Base-by-base conservation (phyloP, 2,888 invertebrate species). In the Epicampocera succincta region DNA sequence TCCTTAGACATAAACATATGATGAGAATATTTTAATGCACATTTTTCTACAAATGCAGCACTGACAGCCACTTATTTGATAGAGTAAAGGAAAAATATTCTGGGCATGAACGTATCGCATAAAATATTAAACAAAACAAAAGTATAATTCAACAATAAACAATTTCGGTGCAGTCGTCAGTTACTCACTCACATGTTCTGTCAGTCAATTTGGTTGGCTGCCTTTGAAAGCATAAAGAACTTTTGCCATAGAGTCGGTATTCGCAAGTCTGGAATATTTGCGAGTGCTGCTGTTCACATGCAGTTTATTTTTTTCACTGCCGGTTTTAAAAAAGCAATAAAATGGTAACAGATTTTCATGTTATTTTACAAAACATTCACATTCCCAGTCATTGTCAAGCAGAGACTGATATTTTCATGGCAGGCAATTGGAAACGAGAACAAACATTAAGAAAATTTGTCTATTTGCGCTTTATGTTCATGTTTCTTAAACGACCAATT, bases 401-500 rank as follows among this genome's bases (percentile, higher is more conserved):
- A 29, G 50, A 50, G 15, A 21, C 13, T 40, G 9, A 40, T 4
- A 33, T 11, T 33, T 33, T 8, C n/a, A 50, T 38, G 21, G 29
- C 19, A 48, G 38, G 13, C 56, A 74, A 42, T 5, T 38, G 38
- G 58, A 58, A 15, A 40, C 21, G 60, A 48, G 33, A 21, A 33
- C 9, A 15, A 63, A 71, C 48, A 71, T 78, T 50, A 61, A 38
- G 52, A 50, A 60, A 29, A 63, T 71, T 71, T 77, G 58, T 66
- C 66, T 61, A 66, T 60, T 79, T 66, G 21, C 17, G 46, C 50
- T 66, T 72, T 58, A 72, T 66, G 52, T 46, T 72, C 29, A 66
- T 72, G 65, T 66, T 52, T 17, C n/a, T 52, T 68, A 79, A 79
- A 79, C 78, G 78, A 68, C 44, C 72, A 73, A 79, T 79, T 79